Evolutionary conservation across 2,888 invertebrate species (phyloP).

Genomic region (Trissoscelio sp.): DNA sequence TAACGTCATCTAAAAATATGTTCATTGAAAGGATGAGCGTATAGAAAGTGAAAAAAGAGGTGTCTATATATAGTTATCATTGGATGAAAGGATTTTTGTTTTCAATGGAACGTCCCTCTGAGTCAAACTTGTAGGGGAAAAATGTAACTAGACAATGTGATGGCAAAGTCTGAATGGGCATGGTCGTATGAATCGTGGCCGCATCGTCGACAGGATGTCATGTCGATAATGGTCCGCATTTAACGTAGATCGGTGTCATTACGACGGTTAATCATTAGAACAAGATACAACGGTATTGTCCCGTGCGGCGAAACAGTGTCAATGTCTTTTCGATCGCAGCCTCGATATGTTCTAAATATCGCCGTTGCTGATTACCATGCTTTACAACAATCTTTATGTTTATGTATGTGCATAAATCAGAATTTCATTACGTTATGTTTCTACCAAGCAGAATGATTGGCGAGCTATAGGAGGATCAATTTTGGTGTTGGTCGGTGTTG

Average conservation of each 20-base stretch:
- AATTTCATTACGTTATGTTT: constrained; percentile 24
- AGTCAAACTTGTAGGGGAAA: background rate
- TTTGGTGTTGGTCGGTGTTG: constrained; percentile 4
- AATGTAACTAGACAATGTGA: constrained; percentile 38
- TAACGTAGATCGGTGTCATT: constrained; percentile 77
- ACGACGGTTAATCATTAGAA: constrained; percentile 76
- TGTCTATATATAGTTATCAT: constrained; percentile 37
- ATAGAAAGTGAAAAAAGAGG: constrained; percentile 48
- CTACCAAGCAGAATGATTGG: constrained; percentile 25
- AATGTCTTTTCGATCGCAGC: constrained; percentile 56
- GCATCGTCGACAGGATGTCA: constrained; percentile 75
- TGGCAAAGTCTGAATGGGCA: constrained; percentile 39
- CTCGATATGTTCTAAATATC: constrained; percentile 49
- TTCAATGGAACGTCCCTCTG: constrained; percentile 36
- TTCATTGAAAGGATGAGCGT: background rate
- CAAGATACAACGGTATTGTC: constrained; percentile 68
- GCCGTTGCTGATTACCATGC: constrained; percentile 2
- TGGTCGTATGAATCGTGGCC: constrained; percentile 35
- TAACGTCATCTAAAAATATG: background rate
- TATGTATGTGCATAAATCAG: constrained; percentile 49
- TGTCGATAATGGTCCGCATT: constrained; percentile 77
- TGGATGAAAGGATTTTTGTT: constrained; percentile 53
- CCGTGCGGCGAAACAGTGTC: constrained; percentile 53
- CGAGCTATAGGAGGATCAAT: constrained; percentile 2
- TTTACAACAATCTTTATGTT: constrained; percentile 33